Conservation (phyloP, 1,140 invertebrate genomes). For the Oryctes rhinoceros region DNA sequence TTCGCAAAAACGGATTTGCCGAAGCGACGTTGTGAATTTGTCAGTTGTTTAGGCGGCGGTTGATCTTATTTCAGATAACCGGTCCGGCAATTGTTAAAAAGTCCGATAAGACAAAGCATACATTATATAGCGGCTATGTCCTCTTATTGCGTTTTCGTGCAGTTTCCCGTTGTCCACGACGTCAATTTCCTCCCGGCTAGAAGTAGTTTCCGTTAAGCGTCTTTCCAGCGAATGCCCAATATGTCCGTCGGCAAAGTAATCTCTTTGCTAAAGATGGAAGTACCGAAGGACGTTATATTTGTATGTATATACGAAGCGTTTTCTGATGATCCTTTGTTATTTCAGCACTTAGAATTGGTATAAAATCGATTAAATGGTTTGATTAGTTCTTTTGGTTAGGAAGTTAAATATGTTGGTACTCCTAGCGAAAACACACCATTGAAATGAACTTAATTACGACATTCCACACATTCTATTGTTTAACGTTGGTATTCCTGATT, state of each 20-base stretch:
- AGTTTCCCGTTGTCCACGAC: slow-evolving; percentile 33
- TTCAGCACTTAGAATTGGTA: too few relatives aligned
- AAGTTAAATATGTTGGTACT: too few relatives aligned
- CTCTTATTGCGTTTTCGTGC: slow-evolving; percentile 14
- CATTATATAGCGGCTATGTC: slow-evolving; percentile 8
- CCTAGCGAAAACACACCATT: too few relatives aligned
- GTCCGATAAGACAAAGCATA: slow-evolving; percentile 10
- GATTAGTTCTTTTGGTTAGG: too few relatives aligned
- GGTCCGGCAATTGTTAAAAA: slow-evolving; percentile 30
- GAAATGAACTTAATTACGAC: too few relatives aligned
- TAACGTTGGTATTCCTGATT: too few relatives aligned
- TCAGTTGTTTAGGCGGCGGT: background rate
- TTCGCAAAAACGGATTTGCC: too few relatives aligned
- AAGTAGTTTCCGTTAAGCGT: slow-evolving; percentile 15
- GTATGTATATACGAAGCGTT: too few relatives aligned
- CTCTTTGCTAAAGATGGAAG: background rate
- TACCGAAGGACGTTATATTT: too few relatives aligned
- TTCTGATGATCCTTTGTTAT: too few relatives aligned
- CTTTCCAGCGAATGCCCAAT: background rate
- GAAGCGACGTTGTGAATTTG: background rate
- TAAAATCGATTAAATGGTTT: too few relatives aligned
- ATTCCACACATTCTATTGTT: too few relatives aligned
- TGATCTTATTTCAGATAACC: slow-evolving; percentile 30
- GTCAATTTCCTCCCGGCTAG: slow-evolving; percentile 25
- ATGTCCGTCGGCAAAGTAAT: background rate